Evolutionary conservation across 2,113 vertebrate genomes (phyloP).

Genomic region (Neopipo cinnamomea): DNA sequence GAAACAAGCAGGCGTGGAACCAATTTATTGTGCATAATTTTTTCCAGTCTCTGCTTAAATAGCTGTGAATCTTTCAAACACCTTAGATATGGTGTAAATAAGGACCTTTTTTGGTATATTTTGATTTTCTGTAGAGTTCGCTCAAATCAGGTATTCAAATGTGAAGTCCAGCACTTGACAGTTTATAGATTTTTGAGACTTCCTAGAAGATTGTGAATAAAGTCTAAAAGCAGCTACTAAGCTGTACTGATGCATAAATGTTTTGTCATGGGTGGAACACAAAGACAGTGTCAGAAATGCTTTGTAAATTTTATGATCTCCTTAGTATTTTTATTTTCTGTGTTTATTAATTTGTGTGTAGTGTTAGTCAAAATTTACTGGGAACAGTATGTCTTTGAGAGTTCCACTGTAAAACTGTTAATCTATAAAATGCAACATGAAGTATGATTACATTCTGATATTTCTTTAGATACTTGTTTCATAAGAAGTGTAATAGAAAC

Average conservation of each 20-base stretch:
- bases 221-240: neutral
- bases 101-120: neutral
- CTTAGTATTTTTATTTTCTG: neutral
- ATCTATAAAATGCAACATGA: neutral
- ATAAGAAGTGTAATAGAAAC: neutral
- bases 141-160: neutral
- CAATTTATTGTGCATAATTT: constrained; percentile 66
- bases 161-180: neutral
- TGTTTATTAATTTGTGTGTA: neutral
- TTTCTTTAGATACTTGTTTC: neutral
- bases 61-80: neutral
- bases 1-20: constrained; percentile 41
- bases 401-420: neutral
- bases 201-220: neutral
- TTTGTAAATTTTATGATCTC: neutral
- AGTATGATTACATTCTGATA: neutral
- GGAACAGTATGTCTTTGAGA: neutral
- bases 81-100: neutral
- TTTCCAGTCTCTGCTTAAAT: constrained; percentile 20
- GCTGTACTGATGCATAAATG: neutral
- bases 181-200: constrained; percentile 8
- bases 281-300: neutral
- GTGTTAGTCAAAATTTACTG: neutral
- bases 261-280: neutral
- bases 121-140: neutral